Evolutionary conservation across 2,113 vertebrate species (phyloP).

Genomic region (Dasyprocta punctata): DNA sequence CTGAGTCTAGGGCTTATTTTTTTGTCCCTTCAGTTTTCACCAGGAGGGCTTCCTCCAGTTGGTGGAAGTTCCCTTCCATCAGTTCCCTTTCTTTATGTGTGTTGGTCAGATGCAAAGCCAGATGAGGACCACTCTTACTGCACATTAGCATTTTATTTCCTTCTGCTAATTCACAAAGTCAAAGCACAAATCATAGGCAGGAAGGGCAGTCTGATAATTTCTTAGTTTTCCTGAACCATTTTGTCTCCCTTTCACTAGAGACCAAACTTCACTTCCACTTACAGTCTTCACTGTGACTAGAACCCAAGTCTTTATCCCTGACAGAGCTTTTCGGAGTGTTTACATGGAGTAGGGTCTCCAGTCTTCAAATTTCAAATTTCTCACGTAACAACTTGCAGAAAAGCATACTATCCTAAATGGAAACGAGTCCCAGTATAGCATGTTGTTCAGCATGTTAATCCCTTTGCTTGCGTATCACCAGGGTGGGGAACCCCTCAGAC

Average conservation of each 20-base stretch:
- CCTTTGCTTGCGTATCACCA: background rate
- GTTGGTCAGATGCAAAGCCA: background rate
- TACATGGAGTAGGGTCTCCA: background rate
- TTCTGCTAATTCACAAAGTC: background rate
- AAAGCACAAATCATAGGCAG: conserved; percentile 12
- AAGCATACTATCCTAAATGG: background rate
- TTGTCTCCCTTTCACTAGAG: background rate
- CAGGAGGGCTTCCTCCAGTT: background rate
- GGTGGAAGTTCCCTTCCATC: background rate
- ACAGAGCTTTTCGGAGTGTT: background rate
- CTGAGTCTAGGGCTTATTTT: background rate
- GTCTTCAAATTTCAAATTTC: background rate
- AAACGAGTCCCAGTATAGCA: background rate
- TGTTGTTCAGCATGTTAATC: background rate
- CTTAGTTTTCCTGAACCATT: background rate
- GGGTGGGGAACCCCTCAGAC: background rate
- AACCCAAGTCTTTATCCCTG: background rate
- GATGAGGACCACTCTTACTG: background rate
- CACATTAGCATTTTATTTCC: background rate
- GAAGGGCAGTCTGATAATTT: conserved; percentile 18
- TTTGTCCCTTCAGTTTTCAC: background rate
- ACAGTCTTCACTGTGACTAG: background rate
- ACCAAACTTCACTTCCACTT: background rate
- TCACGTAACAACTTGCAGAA: background rate
- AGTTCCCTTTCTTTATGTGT: background rate